Conservation (phyloP, 2,888 invertebrate genomes). For the Rutpela maculata region DNA sequence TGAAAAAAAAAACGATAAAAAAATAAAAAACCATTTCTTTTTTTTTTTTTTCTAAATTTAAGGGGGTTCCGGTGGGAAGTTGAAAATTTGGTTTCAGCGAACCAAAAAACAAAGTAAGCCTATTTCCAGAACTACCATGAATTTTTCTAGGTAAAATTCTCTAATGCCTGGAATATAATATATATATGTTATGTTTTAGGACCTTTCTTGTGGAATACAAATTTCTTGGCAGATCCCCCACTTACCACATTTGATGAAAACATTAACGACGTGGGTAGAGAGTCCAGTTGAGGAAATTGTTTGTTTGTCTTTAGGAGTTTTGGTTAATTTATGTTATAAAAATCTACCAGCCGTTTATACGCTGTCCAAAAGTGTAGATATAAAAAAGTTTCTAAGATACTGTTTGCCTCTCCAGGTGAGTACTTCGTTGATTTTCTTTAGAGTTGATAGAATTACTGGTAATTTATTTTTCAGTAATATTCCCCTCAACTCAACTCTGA, state of each 20-base stretch:
- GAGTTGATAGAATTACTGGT: no score
- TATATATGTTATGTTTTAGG: constrained; percentile 73
- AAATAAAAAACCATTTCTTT: no score
- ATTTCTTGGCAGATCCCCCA: constrained; percentile 89
- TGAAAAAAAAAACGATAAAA: no score
- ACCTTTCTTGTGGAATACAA: constrained; percentile 86
- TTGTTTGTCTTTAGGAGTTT: constrained; percentile 79
- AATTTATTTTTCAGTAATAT: no score
- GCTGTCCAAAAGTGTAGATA: constrained; percentile 83
- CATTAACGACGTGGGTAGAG: constrained; percentile 81
- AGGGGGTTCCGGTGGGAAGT: no score
- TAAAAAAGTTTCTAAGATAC: constrained; percentile 80
- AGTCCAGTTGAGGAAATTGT: constrained; percentile 75
- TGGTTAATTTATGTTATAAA: constrained; percentile 87
- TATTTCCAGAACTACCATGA: no score
- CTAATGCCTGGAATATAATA: no score
- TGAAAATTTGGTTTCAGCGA: no score
- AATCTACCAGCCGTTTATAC: constrained; percentile 85
- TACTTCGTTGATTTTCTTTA: constrained; percentile 19
- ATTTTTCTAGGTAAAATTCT: no score
- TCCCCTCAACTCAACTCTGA: no score
- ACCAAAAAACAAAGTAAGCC: no score
- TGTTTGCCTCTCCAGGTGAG: constrained; percentile 79
- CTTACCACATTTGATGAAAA: constrained; percentile 80
- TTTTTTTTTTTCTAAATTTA: no score